Base-by-base conservation (phyloP, 1,140 invertebrate genomes). In the Drosophila rufa region DNA sequence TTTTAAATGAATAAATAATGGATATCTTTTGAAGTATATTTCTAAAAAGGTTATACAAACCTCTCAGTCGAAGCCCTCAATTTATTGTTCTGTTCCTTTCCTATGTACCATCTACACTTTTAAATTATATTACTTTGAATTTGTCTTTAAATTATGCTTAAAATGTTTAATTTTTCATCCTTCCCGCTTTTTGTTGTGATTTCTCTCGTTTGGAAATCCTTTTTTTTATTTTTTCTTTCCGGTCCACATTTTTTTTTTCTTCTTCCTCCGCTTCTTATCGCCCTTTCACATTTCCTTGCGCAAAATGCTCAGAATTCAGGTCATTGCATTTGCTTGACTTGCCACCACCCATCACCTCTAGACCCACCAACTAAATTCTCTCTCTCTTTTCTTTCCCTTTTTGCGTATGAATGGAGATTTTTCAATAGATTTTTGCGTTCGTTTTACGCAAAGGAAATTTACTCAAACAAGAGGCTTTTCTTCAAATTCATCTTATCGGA, bases 321-420 rank as follows among this genome's bases (percentile, higher is more conserved):
- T 89, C 84, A 87, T 83, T 89, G 84, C 84, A 87, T 87, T 83
- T 80, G 64, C 65, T 89, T 75, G 59, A 75, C 46, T 62, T 48
- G 56, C 60, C 68, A 64, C 60, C 68, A 30, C 51, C 53, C 71
- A 51, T 17, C 38, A 14, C 43, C 48, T 17, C 42, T 47, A 53
- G 61, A 55, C 22, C 51, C 36, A 25, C 14, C 53, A 36, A 56
- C 33, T 22, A 2, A 22, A 22, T 22, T 40, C 36, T 55, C 53
- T 25, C 56, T 66, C 50, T 17, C 30, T 45, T 14, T 60, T 48
- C 40, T 17, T 69, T 65, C 47, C 36, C 33, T 12, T 42, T 14
- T 51, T 71, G 65, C 61, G 56, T 61, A 36, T 45, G 68, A 51
- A 57, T 75, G 75, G 68, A 66, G 43, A 62, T 58, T 86, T 73